phyloP scores from a whole-genome alignment of 2,888 invertebrate genomes.

The Heliconius erato region DNA sequence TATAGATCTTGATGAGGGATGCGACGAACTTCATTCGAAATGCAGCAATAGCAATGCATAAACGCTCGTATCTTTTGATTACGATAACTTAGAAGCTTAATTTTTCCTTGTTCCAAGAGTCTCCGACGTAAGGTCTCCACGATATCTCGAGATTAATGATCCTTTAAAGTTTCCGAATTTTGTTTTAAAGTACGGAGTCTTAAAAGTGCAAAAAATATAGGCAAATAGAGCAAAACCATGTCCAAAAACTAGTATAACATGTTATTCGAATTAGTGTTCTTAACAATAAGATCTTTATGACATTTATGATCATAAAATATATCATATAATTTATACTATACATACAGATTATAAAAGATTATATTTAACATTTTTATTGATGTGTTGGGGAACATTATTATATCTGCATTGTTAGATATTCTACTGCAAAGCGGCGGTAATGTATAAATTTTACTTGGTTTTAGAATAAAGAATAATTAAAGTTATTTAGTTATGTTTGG shows the following conservation, averaged over 20 bases:
- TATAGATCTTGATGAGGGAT: no score
- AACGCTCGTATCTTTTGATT: no score
- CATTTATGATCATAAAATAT: not conserved
- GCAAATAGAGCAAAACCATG: not conserved
- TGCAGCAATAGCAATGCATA: no score
- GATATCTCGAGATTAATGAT: no score
- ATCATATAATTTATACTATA: not conserved
- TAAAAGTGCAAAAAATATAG: no score
- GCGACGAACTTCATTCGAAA: no score
- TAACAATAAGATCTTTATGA: slow-evolving; percentile 11
- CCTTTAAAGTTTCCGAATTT: no score
- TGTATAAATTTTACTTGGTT: not conserved
- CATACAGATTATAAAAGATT: slow-evolving; percentile 8
- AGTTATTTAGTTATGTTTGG: not conserved
- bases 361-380: not conserved
- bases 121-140: no score
- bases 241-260: not conserved
- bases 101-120: no score
- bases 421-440: slow-evolving; percentile 9
- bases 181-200: no score
- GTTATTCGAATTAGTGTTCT: not conserved
- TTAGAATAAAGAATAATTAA: not conserved
- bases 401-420: not conserved
- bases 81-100: no score
- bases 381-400: slow-evolving; percentile 5